Base-by-base conservation (phyloP, 2,888 invertebrate genomes). In the Agriopis aurantiaria region DNA sequence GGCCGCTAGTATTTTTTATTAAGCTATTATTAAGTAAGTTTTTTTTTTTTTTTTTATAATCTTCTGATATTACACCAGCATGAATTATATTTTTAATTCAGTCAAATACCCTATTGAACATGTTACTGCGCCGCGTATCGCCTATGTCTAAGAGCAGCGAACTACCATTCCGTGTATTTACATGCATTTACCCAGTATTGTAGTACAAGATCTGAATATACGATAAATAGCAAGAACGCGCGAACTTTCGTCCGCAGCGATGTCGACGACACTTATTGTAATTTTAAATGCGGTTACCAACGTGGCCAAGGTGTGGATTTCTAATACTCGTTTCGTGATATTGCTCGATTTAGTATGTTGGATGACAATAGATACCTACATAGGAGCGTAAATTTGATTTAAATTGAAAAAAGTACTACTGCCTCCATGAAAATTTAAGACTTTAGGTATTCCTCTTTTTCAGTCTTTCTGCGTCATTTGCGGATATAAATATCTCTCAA, bases 261-360 rank as follows among this genome's bases (percentile, higher is more conserved):
- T 87, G 89, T 85, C 84, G 85, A 78, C 82, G 87, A 87, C 88
- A 86, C 90, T 91, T 90, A 92, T 92, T 92, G 89, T 91, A 92
- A 91, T 90, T 92, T 92, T 83, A 92, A 92, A 92, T 92, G 88
- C 78, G 88, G 80, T 85, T 87, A 80, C 78, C 72, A 75, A 77
- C 72, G 76, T 72, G 76, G 78, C 77, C 79, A 75, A 75, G 80
- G 80, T 81, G 80, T 76, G 71, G 68, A 75, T 75, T 82, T 82
- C 75, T 82, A 79, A 78, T 77, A 80, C 62, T 33, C 41, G 70
- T 59, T 78, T 61, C 45, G 49, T 49, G 62, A 58, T 68, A 52
- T 14, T 62, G 23, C 33, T 45, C 33, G 61, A 40, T 57, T 68
- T 51, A 57, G 57, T 51, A 45, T 53, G 40, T 46, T 58, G 33